phyloP scores from a whole-genome alignment of 2,888 invertebrate species.

The Agrilus mali region DNA sequence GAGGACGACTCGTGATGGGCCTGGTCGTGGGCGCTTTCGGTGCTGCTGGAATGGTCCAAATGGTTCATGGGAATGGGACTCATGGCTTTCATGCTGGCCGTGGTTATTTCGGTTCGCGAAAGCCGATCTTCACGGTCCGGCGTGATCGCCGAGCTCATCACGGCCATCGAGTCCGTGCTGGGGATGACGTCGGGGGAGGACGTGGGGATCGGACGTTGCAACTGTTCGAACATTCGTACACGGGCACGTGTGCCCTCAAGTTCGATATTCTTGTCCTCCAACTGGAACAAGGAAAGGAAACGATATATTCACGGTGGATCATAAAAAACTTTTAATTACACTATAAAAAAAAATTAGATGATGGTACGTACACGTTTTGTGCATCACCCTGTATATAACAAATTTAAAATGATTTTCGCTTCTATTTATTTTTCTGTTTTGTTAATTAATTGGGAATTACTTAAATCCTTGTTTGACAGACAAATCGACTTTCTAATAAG shows the following conservation, averaged over 20 bases:
- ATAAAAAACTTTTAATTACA: too few species aligned
- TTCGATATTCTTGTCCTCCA: constrained; percentile 73
- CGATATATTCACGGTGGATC: too few species aligned
- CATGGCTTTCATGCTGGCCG: constrained; percentile 46
- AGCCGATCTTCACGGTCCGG: constrained; percentile 33
- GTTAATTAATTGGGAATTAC: too few species aligned
- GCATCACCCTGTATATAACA: too few species aligned
- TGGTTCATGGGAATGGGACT: constrained; percentile 39
- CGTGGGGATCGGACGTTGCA: constrained; percentile 22
- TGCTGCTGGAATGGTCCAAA: constrained; percentile 48
- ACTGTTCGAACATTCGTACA: constrained; percentile 57
- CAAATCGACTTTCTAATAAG: too few species aligned
- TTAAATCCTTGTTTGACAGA: too few species aligned
- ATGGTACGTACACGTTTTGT: too few species aligned
- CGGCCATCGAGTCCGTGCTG: constrained; percentile 30
- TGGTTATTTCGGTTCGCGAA: constrained; percentile 34
- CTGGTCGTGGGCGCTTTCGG: constrained; percentile 51
- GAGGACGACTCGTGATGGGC: constrained; percentile 30
- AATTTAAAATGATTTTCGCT: too few species aligned
- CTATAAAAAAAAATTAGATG: too few species aligned
- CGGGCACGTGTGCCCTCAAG: constrained; percentile 70
- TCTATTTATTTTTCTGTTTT: too few species aligned
- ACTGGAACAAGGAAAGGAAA: constrained; percentile 37
- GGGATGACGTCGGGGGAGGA: constrained; percentile 33
- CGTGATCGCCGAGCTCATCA: constrained; percentile 19